phyloP scores from a whole-genome alignment of 1,140 invertebrate species.

The Akabosia matsudoensis region DNA sequence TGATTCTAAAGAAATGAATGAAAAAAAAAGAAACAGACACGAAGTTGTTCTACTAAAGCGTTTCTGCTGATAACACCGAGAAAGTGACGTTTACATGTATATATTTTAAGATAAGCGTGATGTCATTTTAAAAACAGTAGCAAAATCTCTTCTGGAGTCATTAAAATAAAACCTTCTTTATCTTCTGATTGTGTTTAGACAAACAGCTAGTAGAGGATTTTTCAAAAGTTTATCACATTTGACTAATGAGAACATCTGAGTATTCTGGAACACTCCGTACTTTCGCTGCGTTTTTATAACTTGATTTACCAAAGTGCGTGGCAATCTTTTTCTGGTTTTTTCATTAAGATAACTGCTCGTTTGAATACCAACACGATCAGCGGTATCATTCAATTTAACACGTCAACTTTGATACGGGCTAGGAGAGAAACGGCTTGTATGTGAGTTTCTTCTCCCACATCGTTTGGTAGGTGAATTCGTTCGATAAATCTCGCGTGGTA shows the following conservation, averaged over 20 bases:
- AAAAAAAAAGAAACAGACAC: slow-evolving; percentile 10
- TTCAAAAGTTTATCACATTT: too few species aligned
- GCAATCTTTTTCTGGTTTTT: too few species aligned
- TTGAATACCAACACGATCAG: too few species aligned
- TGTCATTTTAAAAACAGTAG: background rate
- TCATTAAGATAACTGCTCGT: too few species aligned
- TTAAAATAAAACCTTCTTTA: too few species aligned
- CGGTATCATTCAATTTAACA: too few species aligned
- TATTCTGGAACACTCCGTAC: too few species aligned
- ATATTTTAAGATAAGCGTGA: slow-evolving; percentile 1
- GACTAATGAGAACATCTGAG: too few species aligned
- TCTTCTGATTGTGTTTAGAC: too few species aligned
- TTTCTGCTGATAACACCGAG: background rate
- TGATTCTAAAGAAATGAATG: background rate
- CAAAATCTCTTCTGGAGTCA: background rate
- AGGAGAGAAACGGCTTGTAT: background rate
- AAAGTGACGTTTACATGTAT: slow-evolving; percentile 24
- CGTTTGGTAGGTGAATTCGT: background rate
- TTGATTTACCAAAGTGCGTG: too few species aligned
- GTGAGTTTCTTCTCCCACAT: background rate
- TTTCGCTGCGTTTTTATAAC: too few species aligned
- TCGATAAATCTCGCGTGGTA: background rate
- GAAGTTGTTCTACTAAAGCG: background rate
- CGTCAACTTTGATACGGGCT: background rate
- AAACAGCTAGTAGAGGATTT: too few species aligned